Conservation (phyloP, 2,888 invertebrate genomes). For the Phalera bucephala region DNA sequence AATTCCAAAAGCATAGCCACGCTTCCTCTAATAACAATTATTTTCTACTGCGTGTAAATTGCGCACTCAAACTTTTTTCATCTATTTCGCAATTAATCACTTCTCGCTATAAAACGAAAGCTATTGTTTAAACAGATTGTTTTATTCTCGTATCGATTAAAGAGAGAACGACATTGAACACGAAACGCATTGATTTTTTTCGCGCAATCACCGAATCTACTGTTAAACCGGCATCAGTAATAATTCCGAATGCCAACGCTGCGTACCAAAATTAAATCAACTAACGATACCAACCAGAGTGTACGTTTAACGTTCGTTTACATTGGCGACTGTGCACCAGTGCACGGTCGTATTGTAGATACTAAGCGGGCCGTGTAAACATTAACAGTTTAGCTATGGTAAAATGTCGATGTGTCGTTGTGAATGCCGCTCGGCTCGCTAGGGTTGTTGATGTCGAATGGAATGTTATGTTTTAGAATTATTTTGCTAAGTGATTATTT, state of each 20-base stretch:
- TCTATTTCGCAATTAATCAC: no score
- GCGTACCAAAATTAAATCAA: conserved; percentile 18
- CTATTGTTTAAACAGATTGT: not conserved
- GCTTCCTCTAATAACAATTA: no score
- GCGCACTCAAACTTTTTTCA: no score
- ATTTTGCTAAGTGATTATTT: not conserved
- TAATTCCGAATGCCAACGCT: conserved; percentile 26
- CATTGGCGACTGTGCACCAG: conserved; percentile 41
- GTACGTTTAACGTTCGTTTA: conserved; percentile 23
- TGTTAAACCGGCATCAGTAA: conserved; percentile 20
- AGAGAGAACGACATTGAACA: conserved; percentile 8
- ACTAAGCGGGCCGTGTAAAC: conserved; percentile 59
- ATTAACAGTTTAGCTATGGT: conserved; percentile 51
- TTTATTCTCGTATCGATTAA: not conserved
- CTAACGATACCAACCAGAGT: conserved; percentile 6
- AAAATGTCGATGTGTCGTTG: conserved; percentile 40
- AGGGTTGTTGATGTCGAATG: conserved; percentile 21
- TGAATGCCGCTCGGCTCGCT: conserved; percentile 13
- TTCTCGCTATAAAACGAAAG: no score
- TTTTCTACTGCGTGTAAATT: no score
- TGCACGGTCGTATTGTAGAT: conserved; percentile 34
- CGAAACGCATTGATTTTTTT: conserved; percentile 15
- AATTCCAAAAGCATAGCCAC: no score
- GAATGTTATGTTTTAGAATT: not conserved
- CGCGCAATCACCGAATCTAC: conserved; percentile 18